Evolutionary conservation across 1,140 invertebrate genomes (phyloP), one percentile per base, ranked within the genome.

Genomic region (Cherax destructor): DNA sequence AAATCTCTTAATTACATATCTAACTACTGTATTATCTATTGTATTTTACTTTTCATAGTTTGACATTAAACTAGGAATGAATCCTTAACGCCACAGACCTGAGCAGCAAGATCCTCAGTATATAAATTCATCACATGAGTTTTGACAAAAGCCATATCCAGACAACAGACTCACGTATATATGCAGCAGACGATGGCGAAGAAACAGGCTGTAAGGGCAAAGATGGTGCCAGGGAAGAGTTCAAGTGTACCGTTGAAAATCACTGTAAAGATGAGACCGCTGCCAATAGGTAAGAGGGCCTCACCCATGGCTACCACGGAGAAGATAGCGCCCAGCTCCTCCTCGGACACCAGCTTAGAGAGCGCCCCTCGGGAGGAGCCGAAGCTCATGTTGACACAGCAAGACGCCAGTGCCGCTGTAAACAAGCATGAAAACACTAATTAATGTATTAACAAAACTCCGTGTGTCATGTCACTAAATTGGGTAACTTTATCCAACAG

Each of bases 311-410:
- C 88, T 10, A 91, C 74, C 30, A 85, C 77, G 21, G 89, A 79
- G 89, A 86, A 91, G n/a, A 91, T 80, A 21, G 83, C 83, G 2
- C 89, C 89, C 56, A 91, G 74, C 59, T 91, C 89, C 72, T 91
- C 61, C 3, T 52, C 47, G 6, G 56, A 21, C 52, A 91, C 89
- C 76, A 91, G 47, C 59, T 91, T 91, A 52, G 89, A 91, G 4
- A 91, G 56, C 18, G 83, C 76, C 13, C 83, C 83, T 3, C 89
- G 89, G 16, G 89, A 91, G 16, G 74, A 41, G 1, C 74, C 11
- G 41, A 85, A 65, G 41, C 56, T 77, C 52, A 91, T 69, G 50
- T 24, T 30, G 5, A 3, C 5, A 6, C 21, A 74, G 61, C 13
- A 16, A 2, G 16, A 16, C 5, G 61, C 61, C 18, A 65, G 0